Conservation (phyloP, 2,113 vertebrate species). For the Phaetusa simplex region DNA sequence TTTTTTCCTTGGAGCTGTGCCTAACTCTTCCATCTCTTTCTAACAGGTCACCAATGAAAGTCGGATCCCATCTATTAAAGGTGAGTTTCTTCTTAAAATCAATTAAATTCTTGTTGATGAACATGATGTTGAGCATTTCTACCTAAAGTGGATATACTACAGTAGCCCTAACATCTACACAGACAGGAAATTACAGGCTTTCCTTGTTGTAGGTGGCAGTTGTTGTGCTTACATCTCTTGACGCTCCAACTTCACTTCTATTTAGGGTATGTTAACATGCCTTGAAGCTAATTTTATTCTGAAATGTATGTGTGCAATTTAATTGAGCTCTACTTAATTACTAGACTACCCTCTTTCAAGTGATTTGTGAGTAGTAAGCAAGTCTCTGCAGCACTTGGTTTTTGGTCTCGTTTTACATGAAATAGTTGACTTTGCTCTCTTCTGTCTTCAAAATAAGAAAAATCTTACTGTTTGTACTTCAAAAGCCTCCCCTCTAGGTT, state of each 20-base stretch:
- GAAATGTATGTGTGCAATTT: neutral
- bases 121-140: neutral
- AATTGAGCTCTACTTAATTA: neutral
- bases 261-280: neutral
- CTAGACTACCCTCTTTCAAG: neutral
- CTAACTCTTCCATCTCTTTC: slow-evolving; percentile 48
- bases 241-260: neutral
- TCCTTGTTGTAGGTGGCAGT: neutral
- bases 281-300: neutral
- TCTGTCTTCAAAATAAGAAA: slow-evolving; percentile 7
- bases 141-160: neutral
- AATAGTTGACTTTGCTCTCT: neutral
- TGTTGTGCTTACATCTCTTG: neutral
- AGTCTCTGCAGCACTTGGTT: neutral
- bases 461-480: neutral
- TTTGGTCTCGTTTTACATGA: neutral
- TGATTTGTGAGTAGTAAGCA: neutral
- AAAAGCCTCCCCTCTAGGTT: neutral
- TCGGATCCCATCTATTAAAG: slow-evolving; percentile 76
- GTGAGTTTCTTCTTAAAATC: slow-evolving; percentile 73
- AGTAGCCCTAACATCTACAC: neutral
- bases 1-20: neutral
- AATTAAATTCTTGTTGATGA: neutral
- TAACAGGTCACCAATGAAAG: slow-evolving; percentile 85
- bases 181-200: neutral